Conservation (phyloP, 2,113 vertebrate species). For the Pedetes capensis region DNA sequence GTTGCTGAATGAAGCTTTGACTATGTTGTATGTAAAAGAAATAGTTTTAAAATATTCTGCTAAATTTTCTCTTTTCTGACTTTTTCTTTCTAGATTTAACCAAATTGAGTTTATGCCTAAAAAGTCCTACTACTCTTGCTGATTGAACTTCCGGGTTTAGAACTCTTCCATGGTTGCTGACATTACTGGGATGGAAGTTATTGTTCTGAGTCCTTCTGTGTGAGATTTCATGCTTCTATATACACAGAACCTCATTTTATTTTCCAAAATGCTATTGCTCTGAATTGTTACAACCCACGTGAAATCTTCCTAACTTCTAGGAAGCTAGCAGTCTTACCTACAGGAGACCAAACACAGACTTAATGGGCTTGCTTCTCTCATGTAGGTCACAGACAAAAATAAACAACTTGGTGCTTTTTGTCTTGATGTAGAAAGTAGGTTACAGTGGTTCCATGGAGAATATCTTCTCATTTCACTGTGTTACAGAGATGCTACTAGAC, state of each 20-base stretch:
- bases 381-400: constrained; percentile 61
- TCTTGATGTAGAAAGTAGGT: constrained; percentile 47
- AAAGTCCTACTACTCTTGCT: not conserved
- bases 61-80: not conserved
- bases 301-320: not conserved
- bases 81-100: not conserved
- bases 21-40: not conserved
- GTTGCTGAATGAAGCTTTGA: not conserved
- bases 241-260: not conserved
- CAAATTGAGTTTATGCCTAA: not conserved
- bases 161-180: not conserved
- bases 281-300: not conserved
- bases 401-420: constrained; percentile 42
- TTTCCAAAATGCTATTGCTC: constrained; percentile 33
- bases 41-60: not conserved
- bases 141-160: not conserved
- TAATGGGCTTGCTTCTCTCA: not conserved
- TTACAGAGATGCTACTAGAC: not conserved
- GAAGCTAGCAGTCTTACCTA: not conserved
- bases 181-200: not conserved
- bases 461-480: not conserved
- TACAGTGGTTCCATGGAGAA: constrained; percentile 30
- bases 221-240: not conserved
- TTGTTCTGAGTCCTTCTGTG: not conserved
- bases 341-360: not conserved